phyloP scores from a whole-genome alignment of 1,140 invertebrate genomes.

The Prorops nasuta region DNA sequence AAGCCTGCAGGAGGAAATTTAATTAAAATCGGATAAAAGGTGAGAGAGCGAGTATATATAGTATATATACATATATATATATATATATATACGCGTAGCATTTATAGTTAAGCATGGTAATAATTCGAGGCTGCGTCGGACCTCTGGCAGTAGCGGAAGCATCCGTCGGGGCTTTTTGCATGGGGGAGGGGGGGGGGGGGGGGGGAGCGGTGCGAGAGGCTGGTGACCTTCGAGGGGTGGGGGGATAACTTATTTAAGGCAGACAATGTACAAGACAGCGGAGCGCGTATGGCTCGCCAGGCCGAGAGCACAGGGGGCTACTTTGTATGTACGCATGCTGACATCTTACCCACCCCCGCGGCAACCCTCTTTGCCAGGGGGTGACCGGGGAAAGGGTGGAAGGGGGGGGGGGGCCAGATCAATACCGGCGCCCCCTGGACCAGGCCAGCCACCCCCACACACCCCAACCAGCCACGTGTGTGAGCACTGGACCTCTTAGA shows the following conservation, averaged over 20 bases:
- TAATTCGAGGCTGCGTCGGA: no score
- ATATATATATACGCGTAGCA: no score
- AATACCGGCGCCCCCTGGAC: conserved; percentile 51
- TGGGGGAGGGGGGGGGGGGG: no score
- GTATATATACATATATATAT: no score
- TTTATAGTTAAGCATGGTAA: no score
- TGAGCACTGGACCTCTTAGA: conserved; percentile 53
- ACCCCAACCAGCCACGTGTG: conserved; percentile 37
- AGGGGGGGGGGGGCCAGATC: conserved; percentile 42
- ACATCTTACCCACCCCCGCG: conserved; percentile 50
- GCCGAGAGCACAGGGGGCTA: conserved; percentile 36
- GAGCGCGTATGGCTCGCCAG: background rate
- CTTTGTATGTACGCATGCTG: conserved; percentile 57
- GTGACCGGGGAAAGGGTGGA: conserved; percentile 22
- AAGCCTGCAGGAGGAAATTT: no score
- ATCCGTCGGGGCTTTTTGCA: no score
- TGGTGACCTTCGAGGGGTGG: no score
- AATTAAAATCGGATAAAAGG: no score
- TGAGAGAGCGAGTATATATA: no score
- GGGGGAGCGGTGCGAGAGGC: no score
- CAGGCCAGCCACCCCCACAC: conserved; percentile 31
- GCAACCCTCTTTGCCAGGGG: conserved; percentile 29
- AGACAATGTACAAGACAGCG: conserved; percentile 23
- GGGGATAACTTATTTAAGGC: conserved; percentile 35
- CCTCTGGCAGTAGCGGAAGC: no score